phyloP scores from a whole-genome alignment of 1,140 invertebrate genomes.

The Episyrphus balteatus region DNA sequence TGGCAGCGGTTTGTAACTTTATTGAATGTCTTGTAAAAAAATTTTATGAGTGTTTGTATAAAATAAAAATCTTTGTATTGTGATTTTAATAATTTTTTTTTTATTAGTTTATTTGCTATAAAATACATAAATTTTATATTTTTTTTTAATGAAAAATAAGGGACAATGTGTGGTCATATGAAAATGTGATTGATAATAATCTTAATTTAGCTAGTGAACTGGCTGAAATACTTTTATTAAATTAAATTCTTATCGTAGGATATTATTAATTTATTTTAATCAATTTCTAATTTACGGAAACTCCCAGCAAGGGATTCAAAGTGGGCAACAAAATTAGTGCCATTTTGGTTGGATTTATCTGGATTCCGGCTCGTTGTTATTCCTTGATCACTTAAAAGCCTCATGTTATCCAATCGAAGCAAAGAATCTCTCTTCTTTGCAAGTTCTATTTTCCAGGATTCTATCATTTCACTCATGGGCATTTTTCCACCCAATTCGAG shows the following conservation, averaged over 20 bases:
- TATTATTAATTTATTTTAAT: conserved; percentile 37
- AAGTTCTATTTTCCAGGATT: conserved; percentile 52
- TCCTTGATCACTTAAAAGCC: conserved; percentile 43
- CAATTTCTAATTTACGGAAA: conserved; percentile 60
- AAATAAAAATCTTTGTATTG: too few species aligned
- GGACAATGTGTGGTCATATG: background rate
- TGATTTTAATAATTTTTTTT: too few species aligned
- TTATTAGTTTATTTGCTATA: too few species aligned
- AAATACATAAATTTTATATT: too few species aligned
- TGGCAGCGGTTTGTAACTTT: conserved; percentile 13
- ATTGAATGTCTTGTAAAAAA: background rate
- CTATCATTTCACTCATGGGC: conserved; percentile 64
- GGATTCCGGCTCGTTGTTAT: conserved; percentile 43
- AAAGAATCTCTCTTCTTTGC: conserved; percentile 49
- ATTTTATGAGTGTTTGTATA: background rate
- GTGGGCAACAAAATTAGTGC: conserved; percentile 32
- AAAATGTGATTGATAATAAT: background rate
- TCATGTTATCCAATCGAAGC: conserved; percentile 57
- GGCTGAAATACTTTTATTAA: background rate
- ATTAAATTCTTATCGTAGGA: too few species aligned
- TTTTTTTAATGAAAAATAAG: too few species aligned
- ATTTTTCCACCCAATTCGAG: conserved; percentile 64
- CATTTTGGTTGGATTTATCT: conserved; percentile 22
- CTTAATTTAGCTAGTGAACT: background rate
- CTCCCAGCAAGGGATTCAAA: conserved; percentile 47